Percentiles rank a stretch among this genome's conserved stretches.
phyloP scores from a whole-genome alignment of 2,113 vertebrate genomes.

The Aldabrachelys gigantea region DNA sequence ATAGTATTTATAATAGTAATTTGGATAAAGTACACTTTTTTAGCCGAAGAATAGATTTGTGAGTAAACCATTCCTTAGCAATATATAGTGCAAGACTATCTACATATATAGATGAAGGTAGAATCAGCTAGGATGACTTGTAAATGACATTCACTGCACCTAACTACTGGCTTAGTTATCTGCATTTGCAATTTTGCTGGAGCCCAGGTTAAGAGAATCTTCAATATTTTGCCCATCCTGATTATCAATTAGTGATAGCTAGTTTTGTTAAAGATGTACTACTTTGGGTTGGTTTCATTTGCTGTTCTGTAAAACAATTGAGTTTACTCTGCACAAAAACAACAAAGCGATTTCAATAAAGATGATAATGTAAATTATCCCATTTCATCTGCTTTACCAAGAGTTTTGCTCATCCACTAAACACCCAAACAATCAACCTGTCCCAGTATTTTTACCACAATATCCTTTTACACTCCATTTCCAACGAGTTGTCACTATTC shows the following conservation, averaged over 20 bases:
- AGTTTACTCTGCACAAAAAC: neutral
- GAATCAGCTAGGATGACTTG: neutral
- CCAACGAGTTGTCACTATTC: neutral
- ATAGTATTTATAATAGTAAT: neutral
- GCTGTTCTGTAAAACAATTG: neutral
- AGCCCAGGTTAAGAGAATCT: neutral
- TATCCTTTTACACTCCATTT: neutral
- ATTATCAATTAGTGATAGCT: neutral
- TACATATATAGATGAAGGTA: fast-evolving
- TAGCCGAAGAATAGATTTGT: neutral
- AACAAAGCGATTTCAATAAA: neutral
- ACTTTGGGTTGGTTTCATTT: neutral
- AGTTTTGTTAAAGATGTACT: neutral
- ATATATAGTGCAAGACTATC: neutral
- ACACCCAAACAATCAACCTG: neutral
- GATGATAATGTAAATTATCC: neutral
- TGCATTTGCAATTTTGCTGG: neutral
- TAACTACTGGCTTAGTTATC: neutral
- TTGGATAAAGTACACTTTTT: neutral
- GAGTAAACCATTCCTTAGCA: neutral
- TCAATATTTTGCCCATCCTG: neutral
- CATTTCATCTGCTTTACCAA: neutral
- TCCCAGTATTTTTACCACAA: neutral
- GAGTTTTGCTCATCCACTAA: neutral
- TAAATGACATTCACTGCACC: fast-evolving